Evolutionary conservation across 2,113 vertebrate species (phyloP).

Genomic region (Epinephelus moara): DNA sequence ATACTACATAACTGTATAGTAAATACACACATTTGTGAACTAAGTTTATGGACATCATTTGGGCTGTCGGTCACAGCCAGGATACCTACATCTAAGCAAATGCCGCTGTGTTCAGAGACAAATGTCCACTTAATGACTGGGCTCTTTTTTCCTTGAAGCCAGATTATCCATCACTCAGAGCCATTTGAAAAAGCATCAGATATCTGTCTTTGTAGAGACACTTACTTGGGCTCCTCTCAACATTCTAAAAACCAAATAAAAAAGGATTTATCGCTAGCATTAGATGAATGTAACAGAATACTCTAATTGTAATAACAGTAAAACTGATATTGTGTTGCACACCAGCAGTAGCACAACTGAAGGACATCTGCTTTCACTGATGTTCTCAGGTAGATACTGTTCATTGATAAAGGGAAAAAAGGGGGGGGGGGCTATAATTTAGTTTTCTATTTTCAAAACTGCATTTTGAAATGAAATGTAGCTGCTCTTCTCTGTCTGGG

Average conservation of each 20-base stretch:
- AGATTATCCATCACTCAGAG: background rate
- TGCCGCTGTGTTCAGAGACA: background rate
- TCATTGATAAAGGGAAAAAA: too few species aligned
- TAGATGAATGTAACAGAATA: background rate
- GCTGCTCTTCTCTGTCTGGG: background rate
- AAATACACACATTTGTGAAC: background rate
- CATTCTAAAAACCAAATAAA: background rate
- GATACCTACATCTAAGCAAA: background rate
- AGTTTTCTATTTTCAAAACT: background rate
- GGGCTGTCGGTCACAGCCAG: constrained; percentile 1
- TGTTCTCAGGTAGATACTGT: background rate
- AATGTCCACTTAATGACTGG: background rate
- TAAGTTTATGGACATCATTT: background rate
- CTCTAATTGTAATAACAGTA: background rate
- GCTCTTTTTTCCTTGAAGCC: background rate
- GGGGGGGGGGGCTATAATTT: background rate
- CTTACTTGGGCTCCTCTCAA: background rate
- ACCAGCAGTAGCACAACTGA: background rate
- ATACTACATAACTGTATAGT: background rate
- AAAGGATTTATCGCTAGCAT: background rate
- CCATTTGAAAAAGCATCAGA: constrained; percentile 1
- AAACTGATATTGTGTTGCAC: background rate
- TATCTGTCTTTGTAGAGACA: background rate
- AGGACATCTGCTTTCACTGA: background rate
- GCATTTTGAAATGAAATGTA: background rate